Evolutionary conservation across 1,140 invertebrate species (phyloP).

Genomic region (Neodiprion pinetum): DNA sequence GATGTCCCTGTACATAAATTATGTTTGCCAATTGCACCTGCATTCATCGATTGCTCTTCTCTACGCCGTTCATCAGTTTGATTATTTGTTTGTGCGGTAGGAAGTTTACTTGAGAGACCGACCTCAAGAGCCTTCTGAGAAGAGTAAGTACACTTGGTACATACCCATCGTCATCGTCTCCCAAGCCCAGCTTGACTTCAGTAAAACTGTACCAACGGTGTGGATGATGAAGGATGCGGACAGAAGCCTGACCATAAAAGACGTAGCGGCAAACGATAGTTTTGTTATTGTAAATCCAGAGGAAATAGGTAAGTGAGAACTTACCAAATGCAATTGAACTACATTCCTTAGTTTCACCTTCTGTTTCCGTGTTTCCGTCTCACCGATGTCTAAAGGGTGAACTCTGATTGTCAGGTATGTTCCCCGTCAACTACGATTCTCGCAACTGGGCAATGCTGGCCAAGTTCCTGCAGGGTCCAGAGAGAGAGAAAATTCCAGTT

Average conservation of each 20-base stretch:
- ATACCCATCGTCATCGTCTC: slow-evolving; percentile 70
- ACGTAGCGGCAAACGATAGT: slow-evolving; percentile 63
- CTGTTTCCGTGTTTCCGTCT: neutral
- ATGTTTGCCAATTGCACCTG: too few relatives aligned
- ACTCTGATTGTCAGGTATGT: slow-evolving; percentile 66
- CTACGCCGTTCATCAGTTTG: neutral
- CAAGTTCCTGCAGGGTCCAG: slow-evolving; percentile 66
- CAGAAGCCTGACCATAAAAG: slow-evolving; percentile 51
- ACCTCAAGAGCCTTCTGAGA: slow-evolving; percentile 66
- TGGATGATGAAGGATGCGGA: slow-evolving; percentile 69
- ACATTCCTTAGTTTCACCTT: too few relatives aligned
- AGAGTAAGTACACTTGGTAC: slow-evolving; percentile 71
- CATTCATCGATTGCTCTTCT: neutral
- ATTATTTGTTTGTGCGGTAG: slow-evolving; percentile 47
- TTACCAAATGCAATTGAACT: neutral
- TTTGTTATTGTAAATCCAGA: slow-evolving; percentile 83
- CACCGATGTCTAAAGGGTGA: neutral
- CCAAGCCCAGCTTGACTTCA: slow-evolving; percentile 65
- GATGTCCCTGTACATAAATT: too few relatives aligned
- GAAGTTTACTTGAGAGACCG: slow-evolving; percentile 73
- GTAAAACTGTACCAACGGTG: slow-evolving; percentile 58
- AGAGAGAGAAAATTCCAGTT: slow-evolving; percentile 68
- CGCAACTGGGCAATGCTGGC: slow-evolving; percentile 80
- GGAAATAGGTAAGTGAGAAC: slow-evolving; percentile 69
- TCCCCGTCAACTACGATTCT: slow-evolving; percentile 81